phyloP scores from a whole-genome alignment of 2,888 invertebrate species.

The Drosophila neoperkinsi region DNA sequence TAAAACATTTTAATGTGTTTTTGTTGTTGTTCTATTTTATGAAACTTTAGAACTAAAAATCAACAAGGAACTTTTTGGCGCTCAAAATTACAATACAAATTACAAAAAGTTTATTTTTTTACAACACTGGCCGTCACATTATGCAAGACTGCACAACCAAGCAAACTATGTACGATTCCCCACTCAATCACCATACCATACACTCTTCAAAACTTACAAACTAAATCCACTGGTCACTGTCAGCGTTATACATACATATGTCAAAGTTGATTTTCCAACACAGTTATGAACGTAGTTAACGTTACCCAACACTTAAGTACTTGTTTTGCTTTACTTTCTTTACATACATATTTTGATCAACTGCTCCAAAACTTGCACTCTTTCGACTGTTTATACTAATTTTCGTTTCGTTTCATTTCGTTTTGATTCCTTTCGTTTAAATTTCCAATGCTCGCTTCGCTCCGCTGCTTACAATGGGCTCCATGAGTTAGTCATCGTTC shows the following conservation, averaged over 20 bases:
- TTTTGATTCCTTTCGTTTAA: conserved; percentile 23
- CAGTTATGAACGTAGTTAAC: conserved; percentile 23
- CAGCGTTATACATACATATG: conserved; percentile 23
- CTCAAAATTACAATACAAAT: conserved; percentile 79
- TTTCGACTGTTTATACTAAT: conserved; percentile 35
- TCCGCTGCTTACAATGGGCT: conserved; percentile 58
- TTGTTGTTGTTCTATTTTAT: conserved; percentile 52
- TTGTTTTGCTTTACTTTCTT: conserved; percentile 53
- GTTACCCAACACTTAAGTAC: conserved; percentile 68
- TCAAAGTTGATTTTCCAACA: conserved; percentile 37
- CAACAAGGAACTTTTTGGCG: conserved; percentile 82
- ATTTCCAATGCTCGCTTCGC: conserved; percentile 79
- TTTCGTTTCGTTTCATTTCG: neutral
- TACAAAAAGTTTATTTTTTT: conserved; percentile 67
- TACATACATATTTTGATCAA: conserved; percentile 83
- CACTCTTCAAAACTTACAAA: conserved; percentile 44
- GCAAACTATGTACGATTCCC: conserved; percentile 20
- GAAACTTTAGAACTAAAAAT: conserved; percentile 79
- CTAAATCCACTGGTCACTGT: conserved; percentile 34
- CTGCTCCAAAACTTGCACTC: conserved; percentile 76
- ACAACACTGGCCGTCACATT: conserved; percentile 61
- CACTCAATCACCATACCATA: conserved; percentile 25
- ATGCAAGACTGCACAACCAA: conserved; percentile 49
- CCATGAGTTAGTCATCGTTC: conserved; percentile 56
- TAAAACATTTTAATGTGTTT: conserved; percentile 68